Evolutionary conservation across 2,888 invertebrate species (phyloP), one percentile per base, ranked within the genome.

Genomic region (Melitaea athalia): DNA sequence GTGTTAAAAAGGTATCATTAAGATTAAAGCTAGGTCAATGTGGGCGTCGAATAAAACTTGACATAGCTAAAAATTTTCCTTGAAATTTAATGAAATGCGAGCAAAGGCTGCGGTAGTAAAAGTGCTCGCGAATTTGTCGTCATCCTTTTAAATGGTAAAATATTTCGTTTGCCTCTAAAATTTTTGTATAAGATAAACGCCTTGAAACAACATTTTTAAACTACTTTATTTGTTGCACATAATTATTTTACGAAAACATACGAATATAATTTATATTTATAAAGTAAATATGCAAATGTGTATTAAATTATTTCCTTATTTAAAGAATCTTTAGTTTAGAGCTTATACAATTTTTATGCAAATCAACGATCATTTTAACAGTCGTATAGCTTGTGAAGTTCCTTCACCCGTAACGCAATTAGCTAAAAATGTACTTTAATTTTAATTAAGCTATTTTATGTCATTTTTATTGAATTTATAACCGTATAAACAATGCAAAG

Each of bases 1-100:
- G 74, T 72, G 72, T 75, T 69, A 77, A 76, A 75, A 76, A 72
- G 71, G 69, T 73, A 72, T 74, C 75, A 75, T 77, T 75, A 76
- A 73, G 74, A 76, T 77, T 72, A 75, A 72, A 72, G 70, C 66
- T 73, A 72, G 72, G 67, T 71, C 64, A 71, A 65, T 55, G 70
- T 71, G 53, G 62, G 57, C 67, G 67, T 69, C 55, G 33, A 42
- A 45, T 72, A 70, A 70, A 75, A 64, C 47, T 15, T 33, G 45
- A 69, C 52, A 70, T 61, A 63, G 53, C 66, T 72, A 67, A 52
- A 47, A 59, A 52, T 59, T 70, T 70, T 64, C 64, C 61, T 64
- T 70, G 70, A 70, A 24, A 64, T 45, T 60, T 47, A 67, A 53
- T 67, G 47, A 11, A 69, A 69, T 50, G 68, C 24, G 24, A 60